Evolutionary conservation across 2,888 invertebrate genomes (phyloP).

Genomic region (Hypomecis punctinalis): DNA sequence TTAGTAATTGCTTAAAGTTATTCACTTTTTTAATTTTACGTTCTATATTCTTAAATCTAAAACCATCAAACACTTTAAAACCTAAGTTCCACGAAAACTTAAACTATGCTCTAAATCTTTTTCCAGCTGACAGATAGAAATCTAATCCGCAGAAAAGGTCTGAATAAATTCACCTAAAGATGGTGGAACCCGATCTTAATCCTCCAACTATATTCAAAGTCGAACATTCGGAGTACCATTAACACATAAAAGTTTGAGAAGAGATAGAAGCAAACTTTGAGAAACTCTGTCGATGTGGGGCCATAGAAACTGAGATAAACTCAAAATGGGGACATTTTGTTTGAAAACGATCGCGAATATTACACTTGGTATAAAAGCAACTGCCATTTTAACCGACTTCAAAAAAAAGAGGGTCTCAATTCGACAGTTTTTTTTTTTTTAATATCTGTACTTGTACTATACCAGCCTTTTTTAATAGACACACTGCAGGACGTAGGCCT

Average conservation of each 20-base stretch:
- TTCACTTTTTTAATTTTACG: too few species aligned
- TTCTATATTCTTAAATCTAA: too few species aligned
- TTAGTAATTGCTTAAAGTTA: too few species aligned
- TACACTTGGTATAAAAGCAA: neutral
- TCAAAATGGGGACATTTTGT: conserved; percentile 6
- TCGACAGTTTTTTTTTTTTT: too few species aligned
- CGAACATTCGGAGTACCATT: conserved; percentile 17
- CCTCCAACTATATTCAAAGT: conserved; percentile 20
- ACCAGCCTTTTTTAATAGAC: too few species aligned
- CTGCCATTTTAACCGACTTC: neutral
- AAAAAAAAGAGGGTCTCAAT: too few species aligned
- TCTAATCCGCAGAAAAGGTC: neutral
- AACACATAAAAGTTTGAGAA: conserved; percentile 27
- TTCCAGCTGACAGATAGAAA: neutral
- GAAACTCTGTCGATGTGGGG: conserved; percentile 14
- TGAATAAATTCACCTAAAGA: conserved; percentile 1
- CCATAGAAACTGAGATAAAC: conserved; percentile 8
- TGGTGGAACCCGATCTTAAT: conserved; percentile 12
- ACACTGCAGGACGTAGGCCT: too few species aligned
- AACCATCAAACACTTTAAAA: too few species aligned
- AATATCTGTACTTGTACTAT: too few species aligned
- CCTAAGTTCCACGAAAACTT: too few species aligned
- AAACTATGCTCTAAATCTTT: neutral
- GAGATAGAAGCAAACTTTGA: conserved; percentile 23
- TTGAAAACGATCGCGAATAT: neutral